Evolutionary conservation across 1,140 invertebrate genomes (phyloP).

Genomic region (Maconellicoccus hirsutus): DNA sequence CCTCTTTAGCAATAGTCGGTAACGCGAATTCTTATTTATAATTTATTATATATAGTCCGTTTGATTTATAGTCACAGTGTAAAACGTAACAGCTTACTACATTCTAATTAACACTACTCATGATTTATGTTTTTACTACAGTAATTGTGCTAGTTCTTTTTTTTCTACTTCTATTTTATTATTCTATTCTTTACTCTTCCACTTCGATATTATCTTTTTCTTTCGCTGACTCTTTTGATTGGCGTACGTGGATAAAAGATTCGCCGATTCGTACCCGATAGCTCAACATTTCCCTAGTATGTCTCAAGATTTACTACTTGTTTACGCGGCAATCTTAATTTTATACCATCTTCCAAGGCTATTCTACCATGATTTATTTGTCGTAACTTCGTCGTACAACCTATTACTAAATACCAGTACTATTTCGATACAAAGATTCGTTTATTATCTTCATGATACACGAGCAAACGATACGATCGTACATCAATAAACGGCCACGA

Average conservation of each 20-base stretch:
- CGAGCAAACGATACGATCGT: too few species aligned
- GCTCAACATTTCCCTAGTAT: not conserved
- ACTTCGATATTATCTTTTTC: slow-evolving; percentile 3
- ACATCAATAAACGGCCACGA: too few species aligned
- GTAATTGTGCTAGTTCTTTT: slow-evolving; percentile 18
- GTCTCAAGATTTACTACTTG: not conserved
- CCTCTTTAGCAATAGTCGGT: slow-evolving; percentile 19
- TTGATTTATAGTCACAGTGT: slow-evolving; percentile 19
- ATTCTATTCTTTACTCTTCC: not conserved
- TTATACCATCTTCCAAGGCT: too few species aligned
- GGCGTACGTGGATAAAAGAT: not conserved
- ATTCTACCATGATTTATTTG: too few species aligned
- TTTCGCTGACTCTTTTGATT: not conserved
- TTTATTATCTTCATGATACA: too few species aligned
- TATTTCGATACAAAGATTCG: too few species aligned
- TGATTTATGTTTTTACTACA: slow-evolving; percentile 2
- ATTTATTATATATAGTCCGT: slow-evolving; percentile 15
- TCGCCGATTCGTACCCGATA: not conserved
- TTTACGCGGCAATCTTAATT: not conserved
- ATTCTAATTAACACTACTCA: slow-evolving; percentile 19
- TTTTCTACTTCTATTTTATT: not conserved
- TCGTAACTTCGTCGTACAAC: too few species aligned
- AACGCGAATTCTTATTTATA: slow-evolving; percentile 22
- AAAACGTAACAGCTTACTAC: slow-evolving; percentile 22
- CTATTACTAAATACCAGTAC: too few species aligned